Base-by-base conservation (phyloP, 2,888 invertebrate genomes). In the Chrysolina oricalcia region DNA sequence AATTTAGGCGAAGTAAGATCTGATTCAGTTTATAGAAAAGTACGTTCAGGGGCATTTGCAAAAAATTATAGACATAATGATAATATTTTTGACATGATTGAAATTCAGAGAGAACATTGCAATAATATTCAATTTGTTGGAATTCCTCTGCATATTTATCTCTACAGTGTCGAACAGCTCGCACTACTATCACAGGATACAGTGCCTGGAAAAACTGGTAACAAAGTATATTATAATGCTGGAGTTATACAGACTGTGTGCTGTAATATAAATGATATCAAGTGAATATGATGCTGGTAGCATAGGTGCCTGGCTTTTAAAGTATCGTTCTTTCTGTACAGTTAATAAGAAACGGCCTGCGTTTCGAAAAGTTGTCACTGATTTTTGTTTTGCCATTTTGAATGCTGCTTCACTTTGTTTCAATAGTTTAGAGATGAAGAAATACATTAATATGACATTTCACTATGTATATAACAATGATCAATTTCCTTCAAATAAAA, bases 41-140 rank as follows among this genome's bases (percentile, higher is more conserved):
- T 81, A 11, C 74, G 64, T 68, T 79, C 79, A 5, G 79, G 79
- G 69, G 75, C 74, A 0, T 19, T 64, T 0, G 13, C 69, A 23
- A 21, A 75, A 10, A 48, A 73, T 15, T 75, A 79, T 56, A 40
- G 75, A 9, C 40, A 66, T 50, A 69, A 72, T 43, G 64, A 79
- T 65, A 73, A 77, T 43, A 41, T 77, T 10, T 19, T 65, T 11
- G 77, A 79, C 13, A 19, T 79, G 2, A 56, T 74, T 1, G n/a
- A 70, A 46, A 80, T 80, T 78, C 78, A 73, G 9, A 53, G n/a
- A 10, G 76, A 73, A 59, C 80, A 80, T 70, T 53, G 70, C 0
- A 80, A 81, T 50, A 80, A 75, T 72, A 79, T 82, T 23, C 40
- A 80, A 48, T 79, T 80, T 69, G 73, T 81, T 2, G 40, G 62